phyloP scores from a whole-genome alignment of 1,140 invertebrate species.

The Hyles euphorbiae region DNA sequence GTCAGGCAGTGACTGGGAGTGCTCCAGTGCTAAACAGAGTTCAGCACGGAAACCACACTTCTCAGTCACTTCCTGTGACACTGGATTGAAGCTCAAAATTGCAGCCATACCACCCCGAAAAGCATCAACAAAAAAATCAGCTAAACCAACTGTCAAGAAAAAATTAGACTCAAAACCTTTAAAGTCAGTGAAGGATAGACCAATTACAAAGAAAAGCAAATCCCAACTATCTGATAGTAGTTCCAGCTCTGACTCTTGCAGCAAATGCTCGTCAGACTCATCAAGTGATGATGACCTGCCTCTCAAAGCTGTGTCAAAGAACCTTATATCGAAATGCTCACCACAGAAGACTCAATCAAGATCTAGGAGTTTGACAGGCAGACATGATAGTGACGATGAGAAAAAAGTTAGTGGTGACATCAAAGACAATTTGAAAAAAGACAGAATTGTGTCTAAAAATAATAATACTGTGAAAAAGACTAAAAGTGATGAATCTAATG shows the following conservation, averaged over 20 bases:
- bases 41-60: slow-evolving; percentile 55
- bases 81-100: slow-evolving; percentile 64
- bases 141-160: slow-evolving; percentile 50
- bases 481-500: slow-evolving; percentile 55
- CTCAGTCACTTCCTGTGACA: slow-evolving; percentile 66
- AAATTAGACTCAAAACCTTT: slow-evolving; percentile 34
- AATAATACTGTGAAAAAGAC: slow-evolving; percentile 53
- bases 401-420: slow-evolving; percentile 29
- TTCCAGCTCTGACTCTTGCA: slow-evolving; percentile 62
- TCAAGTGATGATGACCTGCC: slow-evolving; percentile 68
- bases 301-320: slow-evolving; percentile 57
- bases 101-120: slow-evolving; percentile 60
- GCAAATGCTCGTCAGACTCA: slow-evolving; percentile 64
- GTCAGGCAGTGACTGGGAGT: slow-evolving; percentile 63
- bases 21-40: slow-evolving; percentile 46
- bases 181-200: slow-evolving; percentile 31
- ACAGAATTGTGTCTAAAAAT: slow-evolving; percentile 44
- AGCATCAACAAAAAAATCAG: slow-evolving; percentile 40
- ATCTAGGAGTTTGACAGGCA: slow-evolving; percentile 13
- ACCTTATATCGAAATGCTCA: slow-evolving; percentile 49
- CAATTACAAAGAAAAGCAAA: slow-evolving; percentile 44
- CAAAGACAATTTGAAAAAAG: slow-evolving; percentile 53
- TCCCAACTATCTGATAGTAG: slow-evolving; percentile 49
- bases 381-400: slow-evolving; percentile 48
- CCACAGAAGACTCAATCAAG: slow-evolving; percentile 30